Conservation (phyloP, 2,113 vertebrate species). For the Charina bottae region DNA sequence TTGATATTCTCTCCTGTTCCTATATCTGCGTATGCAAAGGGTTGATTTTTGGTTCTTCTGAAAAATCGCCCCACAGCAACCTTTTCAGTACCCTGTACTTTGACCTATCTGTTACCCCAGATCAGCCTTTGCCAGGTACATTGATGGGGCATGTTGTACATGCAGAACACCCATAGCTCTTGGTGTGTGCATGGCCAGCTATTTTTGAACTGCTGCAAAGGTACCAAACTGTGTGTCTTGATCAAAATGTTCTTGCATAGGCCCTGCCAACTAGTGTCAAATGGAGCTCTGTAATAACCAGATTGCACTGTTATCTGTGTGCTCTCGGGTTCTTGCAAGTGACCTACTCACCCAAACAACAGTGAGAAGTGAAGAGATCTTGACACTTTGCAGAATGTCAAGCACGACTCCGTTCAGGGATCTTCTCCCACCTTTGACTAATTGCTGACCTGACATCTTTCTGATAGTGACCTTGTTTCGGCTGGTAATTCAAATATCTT, state of each 20-base stretch:
- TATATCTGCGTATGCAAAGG: not conserved
- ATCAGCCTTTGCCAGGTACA: not conserved
- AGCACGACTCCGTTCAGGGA: conserved; percentile 55
- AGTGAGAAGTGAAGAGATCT: conserved; percentile 16
- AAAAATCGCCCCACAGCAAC: no score
- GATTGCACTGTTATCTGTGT: fast-evolving
- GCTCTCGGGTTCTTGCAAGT: fast-evolving
- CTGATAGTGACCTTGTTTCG: conserved; percentile 75
- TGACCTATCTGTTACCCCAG: not conserved
- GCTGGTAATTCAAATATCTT: conserved; percentile 76
- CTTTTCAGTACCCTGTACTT: not conserved
- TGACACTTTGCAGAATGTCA: conserved; percentile 49
- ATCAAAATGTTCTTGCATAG: not conserved
- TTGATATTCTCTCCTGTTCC: not conserved
- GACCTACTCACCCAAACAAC: not conserved
- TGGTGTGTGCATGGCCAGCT: not conserved
- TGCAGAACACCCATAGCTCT: not conserved
- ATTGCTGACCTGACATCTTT: conserved; percentile 76
- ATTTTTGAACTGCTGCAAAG: no score
- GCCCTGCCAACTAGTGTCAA: not conserved
- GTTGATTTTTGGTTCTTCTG: not conserved
- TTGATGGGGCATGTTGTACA: not conserved
- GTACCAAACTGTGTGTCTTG: not conserved
- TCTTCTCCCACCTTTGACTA: conserved; percentile 72
- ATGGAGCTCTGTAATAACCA: not conserved